Evolutionary conservation across 1,140 invertebrate genomes (phyloP).

Genomic region (Cataglyphis hispanica): DNA sequence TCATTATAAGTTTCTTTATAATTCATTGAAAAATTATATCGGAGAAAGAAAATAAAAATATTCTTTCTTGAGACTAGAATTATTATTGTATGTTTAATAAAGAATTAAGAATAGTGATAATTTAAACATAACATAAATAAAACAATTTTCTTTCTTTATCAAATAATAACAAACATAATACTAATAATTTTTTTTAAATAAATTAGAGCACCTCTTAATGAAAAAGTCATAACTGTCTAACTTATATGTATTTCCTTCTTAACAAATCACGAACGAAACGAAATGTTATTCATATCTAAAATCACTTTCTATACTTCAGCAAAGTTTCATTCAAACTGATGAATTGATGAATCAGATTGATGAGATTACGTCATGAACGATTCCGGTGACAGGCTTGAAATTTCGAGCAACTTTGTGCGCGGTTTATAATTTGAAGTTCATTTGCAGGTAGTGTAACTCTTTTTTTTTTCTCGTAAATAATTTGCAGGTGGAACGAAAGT

Average conservation of each 20-base stretch:
- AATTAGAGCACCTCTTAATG: background rate
- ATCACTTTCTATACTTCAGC: background rate
- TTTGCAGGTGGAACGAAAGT: conserved; percentile 36
- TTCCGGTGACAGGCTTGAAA: conserved; percentile 18
- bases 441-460: conserved; percentile 26
- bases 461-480: conserved; percentile 1
- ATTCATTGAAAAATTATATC: too few species aligned
- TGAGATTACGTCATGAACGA: conserved; percentile 27
- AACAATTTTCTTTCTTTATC: background rate
- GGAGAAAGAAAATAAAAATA: too few species aligned
- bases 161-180: background rate
- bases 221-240: background rate
- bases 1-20: background rate
- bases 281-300: conserved; percentile 37
- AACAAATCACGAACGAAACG: background rate
- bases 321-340: conserved; percentile 35
- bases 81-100: too few species aligned
- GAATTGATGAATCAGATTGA: conserved; percentile 4
- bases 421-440: conserved; percentile 52
- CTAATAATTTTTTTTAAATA: conserved; percentile 24
- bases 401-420: conserved; percentile 35
- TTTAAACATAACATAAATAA: background rate
- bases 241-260: background rate
- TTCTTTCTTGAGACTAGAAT: too few species aligned
- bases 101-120: too few species aligned